Evolutionary conservation across 2,888 invertebrate genomes (phyloP).

Genomic region (Imbricaverruca yamaguchii): DNA sequence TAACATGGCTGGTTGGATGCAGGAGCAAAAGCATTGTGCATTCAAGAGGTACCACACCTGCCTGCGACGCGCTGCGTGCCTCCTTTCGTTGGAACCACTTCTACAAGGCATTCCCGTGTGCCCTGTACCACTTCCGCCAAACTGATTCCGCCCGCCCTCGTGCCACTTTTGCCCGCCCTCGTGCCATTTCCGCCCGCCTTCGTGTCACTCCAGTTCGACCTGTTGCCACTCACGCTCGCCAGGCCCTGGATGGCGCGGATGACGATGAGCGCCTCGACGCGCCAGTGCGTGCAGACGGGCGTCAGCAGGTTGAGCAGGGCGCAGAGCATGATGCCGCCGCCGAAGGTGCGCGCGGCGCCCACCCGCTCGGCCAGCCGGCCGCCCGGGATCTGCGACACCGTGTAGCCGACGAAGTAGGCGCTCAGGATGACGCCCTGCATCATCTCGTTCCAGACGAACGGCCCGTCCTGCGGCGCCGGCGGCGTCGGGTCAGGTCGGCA

Average conservation of each 20-base stretch:
- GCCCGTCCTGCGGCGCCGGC: slow-evolving; percentile 51
- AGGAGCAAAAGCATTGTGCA: no score
- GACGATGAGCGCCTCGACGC: slow-evolving; percentile 41
- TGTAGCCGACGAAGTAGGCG: slow-evolving; percentile 63
- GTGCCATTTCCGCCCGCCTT: no score
- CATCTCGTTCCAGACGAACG: slow-evolving; percentile 63
- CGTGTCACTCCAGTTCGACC: no score
- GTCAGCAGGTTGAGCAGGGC: slow-evolving; percentile 43
- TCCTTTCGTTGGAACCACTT: no score
- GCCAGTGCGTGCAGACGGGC: slow-evolving; percentile 44
- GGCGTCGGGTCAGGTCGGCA: no score
- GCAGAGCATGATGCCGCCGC: slow-evolving; percentile 15
- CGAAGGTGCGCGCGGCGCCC: slow-evolving; percentile 39
- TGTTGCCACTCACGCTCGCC: slow-evolving; percentile 41
- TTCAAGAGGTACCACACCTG: no score
- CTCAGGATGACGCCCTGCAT: slow-evolving; percentile 68
- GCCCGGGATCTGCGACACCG: slow-evolving; percentile 42
- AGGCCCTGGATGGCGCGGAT: slow-evolving; percentile 46
- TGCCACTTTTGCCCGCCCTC: no score
- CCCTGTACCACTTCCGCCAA: no score
- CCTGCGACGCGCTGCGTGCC: no score
- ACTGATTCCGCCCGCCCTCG: no score
- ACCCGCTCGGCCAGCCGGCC: slow-evolving; percentile 43
- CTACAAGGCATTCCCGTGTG: no score
- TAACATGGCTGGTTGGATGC: no score